Percentiles rank a stretch among this genome's conserved stretches.
Conservation (phyloP, 2,113 vertebrate genomes). For the Gila orcuttii region DNA sequence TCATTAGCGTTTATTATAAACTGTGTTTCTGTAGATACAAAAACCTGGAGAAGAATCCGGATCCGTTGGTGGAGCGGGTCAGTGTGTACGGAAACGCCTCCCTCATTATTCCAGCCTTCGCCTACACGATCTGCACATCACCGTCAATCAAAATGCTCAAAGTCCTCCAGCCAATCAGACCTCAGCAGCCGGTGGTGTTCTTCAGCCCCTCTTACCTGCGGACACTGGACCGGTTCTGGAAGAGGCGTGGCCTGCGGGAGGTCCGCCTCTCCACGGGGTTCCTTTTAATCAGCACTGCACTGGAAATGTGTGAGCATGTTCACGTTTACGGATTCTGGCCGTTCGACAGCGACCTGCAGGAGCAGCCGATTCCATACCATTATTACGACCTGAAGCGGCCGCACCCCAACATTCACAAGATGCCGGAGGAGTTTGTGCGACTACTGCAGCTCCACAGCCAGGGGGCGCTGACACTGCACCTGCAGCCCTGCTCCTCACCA, state of each 20-base stretch:
- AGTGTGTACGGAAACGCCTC: slow-evolving; percentile 27
- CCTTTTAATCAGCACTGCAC: slow-evolving; percentile 42
- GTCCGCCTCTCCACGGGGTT: slow-evolving; percentile 46
- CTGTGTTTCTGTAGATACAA: slow-evolving; percentile 7
- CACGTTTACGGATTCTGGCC: slow-evolving; percentile 59
- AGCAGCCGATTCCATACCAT: slow-evolving; percentile 33
- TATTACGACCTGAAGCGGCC: slow-evolving; percentile 47
- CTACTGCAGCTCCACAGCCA: slow-evolving; percentile 13
- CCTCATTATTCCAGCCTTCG: slow-evolving; percentile 49
- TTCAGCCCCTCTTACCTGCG: slow-evolving; percentile 49
- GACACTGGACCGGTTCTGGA: slow-evolving; percentile 31
- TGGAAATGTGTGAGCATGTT: slow-evolving; percentile 52
- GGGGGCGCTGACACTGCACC: slow-evolving; percentile 48
- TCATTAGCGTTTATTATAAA: background rate
- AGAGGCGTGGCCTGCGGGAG: slow-evolving; percentile 19
- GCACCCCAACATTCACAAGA: slow-evolving; percentile 1
- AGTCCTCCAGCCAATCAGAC: slow-evolving; percentile 8
- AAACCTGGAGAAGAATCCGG: background rate
- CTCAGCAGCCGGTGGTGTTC: slow-evolving; percentile 47
- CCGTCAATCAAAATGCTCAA: background rate
- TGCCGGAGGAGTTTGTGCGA: slow-evolving; percentile 53
- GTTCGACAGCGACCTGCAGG: slow-evolving; percentile 25
- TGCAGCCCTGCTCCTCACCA: slow-evolving; percentile 29
- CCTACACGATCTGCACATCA: background rate
- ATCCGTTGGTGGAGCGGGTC: slow-evolving; percentile 16